Evolutionary conservation across 2,888 invertebrate genomes (phyloP), one percentile per base, ranked within the genome.

Genomic region (Acanthosepion pharaonis): DNA sequence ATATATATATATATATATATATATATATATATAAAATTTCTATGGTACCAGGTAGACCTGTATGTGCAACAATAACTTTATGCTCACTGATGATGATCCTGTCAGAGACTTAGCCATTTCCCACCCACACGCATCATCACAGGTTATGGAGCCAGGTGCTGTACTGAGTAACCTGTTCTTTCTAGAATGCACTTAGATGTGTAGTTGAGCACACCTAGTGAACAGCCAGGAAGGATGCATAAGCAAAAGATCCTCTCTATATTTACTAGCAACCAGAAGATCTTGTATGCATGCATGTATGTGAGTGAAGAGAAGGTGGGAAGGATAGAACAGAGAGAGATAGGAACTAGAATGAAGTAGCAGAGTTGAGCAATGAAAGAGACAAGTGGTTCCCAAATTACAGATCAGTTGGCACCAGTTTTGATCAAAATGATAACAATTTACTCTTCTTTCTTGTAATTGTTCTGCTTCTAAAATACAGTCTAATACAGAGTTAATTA

Each of bases 111-210:
- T 78, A 33, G n/a, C 78, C 28, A 28, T n/a, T 18, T 23, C 78
- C 78, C 78, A 78, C 78, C 78, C 78, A 78, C 78, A 78, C 33
- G 3, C 42, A 42, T 15, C 9, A n/a, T 78, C 78, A 78, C n/a
- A 78, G n/a, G n/a, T 78, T 78, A 78, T 78, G n/a, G n/a, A 78
- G 78, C 78, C 78, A 78, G 78, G 78, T 78, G 78, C 78, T 78
- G 78, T 78, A 78, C 78, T 78, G 78, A 78, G 15, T 78, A 78
- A 78, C 78, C 78, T 78, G 78, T 78, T 78, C n/a, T 33, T 78
- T 15, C n/a, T 18, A 78, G 78, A 78, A 78, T 23, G 59, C 59
- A 59, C 59, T 59, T 23, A 59, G 59, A 59, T 78, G 78, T 78
- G 78, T 78, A 78, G 33, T 78, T 33, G 78, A 78, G 78, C 78